Evolutionary conservation across 2,797 vertebrate species (phyloP).

Genomic region (Gila robusta): DNA sequence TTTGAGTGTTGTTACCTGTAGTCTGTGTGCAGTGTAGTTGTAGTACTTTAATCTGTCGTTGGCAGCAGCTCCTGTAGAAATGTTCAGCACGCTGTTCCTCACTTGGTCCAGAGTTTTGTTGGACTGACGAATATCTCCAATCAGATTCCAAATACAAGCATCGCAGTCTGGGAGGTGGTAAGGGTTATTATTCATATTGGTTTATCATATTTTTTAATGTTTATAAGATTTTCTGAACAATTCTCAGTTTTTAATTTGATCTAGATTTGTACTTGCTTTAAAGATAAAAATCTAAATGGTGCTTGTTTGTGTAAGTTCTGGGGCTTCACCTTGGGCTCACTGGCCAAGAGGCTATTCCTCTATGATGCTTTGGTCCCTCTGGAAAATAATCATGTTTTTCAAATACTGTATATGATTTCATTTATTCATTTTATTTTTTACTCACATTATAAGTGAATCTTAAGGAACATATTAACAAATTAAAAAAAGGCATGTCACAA

Average conservation of each 20-base stretch:
- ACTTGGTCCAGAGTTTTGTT: constrained; percentile 87
- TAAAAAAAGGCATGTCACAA: background rate
- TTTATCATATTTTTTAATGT: background rate
- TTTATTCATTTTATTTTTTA: too few relatives aligned
- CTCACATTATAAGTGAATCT: background rate
- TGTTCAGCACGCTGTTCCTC: constrained; percentile 86
- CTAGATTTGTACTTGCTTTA: background rate
- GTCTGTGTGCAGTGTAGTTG: constrained; percentile 84
- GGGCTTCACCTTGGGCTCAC: background rate
- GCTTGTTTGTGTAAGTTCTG: background rate
- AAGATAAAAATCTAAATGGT: background rate
- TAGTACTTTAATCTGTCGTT: constrained; percentile 88
- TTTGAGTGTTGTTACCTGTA: constrained; percentile 75
- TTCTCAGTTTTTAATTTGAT: background rate
- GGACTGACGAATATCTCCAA: constrained; percentile 86
- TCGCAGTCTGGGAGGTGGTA: constrained; percentile 84
- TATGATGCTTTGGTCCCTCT: background rate
- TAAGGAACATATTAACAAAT: background rate
- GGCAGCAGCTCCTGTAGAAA: constrained; percentile 92
- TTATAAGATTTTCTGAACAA: background rate
- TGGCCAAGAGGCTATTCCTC: background rate
- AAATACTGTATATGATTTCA: background rate
- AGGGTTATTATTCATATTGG: background rate
- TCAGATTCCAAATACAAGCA: constrained; percentile 94
- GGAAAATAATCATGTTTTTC: background rate